A percentile compares a stretch with the other conserved stretches of the same genome.
These are phyloP conservation scores for Podabrus alpinus DNA, from an alignment of 2,888 invertebrate species.

Conservation along the genomic window DNA sequence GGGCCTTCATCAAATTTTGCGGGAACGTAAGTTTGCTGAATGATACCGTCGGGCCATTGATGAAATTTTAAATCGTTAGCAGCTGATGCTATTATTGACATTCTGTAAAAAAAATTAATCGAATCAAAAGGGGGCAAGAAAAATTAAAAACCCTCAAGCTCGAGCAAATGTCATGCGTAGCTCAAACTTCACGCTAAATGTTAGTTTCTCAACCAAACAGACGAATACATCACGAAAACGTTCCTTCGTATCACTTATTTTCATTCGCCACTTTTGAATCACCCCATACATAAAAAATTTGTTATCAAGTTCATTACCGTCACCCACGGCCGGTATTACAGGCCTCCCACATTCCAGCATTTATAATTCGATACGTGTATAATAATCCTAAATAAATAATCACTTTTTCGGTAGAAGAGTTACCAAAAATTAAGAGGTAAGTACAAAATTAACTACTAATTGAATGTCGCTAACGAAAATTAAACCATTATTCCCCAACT, in stretches of 20 bases:
- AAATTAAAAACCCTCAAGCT: background rate
- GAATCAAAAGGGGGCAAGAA: background rate
- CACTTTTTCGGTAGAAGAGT: background rate
- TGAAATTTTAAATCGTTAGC: slow-evolving; percentile 62
- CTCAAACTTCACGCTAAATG: background rate
- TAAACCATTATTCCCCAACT: background rate
- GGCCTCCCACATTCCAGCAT: background rate
- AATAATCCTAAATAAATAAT: background rate
- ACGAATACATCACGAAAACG: background rate
- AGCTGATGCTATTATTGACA: slow-evolving; percentile 57
- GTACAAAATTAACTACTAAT: background rate
- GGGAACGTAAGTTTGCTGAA: slow-evolving; percentile 58
- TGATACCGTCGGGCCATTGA: slow-evolving; percentile 60
- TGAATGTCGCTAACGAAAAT: background rate
- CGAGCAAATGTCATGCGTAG: background rate
- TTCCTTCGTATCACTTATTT: background rate
- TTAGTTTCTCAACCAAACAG: background rate
- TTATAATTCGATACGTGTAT: background rate
- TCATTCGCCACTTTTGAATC: background rate
- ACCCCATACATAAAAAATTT: background rate
- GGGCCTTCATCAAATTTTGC: slow-evolving; percentile 41
- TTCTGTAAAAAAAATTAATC: slow-evolving; percentile 8
- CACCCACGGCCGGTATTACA: background rate
- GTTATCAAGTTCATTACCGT: background rate
- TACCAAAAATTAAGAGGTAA: background rate